Evolutionary conservation across 2,797 vertebrate species (phyloP), one percentile per base, ranked within the genome.

Genomic region (Catamblyrhynchus diadema): DNA sequence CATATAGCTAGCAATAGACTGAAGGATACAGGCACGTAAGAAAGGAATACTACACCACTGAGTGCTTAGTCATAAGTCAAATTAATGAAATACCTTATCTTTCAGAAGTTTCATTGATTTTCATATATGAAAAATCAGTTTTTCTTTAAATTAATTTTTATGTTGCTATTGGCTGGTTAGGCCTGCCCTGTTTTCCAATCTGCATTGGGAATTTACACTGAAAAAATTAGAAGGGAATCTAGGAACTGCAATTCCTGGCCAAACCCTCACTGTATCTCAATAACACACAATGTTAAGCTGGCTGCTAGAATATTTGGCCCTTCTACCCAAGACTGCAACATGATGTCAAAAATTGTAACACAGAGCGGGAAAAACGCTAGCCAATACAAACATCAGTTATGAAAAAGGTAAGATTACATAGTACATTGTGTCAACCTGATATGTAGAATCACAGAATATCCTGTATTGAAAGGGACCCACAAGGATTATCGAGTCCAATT

Each of bases 271-370:
- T 69, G 28, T 77, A 51, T 79, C 71, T 65, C 32, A 85, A 4
- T 69, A 60, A 83, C 17, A 75, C n/a, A 42, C 23, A 78, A 21
- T 0, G 0, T 60, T 69, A 77, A 48, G 7, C 35, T 79, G 64
- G 23, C n/a, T 65, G 45, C 67, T 74, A 35, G 56, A 93, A 39
- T 8, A 45, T 39, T 91, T 87, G 78, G 33, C 54, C 42, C 18
- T 60, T 79, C 12, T 44, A 65, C 42, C 30, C 57, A 51, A 45
- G 69, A 44, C 50, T 95, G 32, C 41, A 80, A 62, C 13, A 47
- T 56, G n/a, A 85, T 81, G 47, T 91, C 71, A 91, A 93, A 86
- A 89, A 81, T 17, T 64, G 44, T 75, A 92, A 78, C 24, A 44
- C 3, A 77, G 47, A 91, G 53, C 56, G 53, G 47, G 30, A 28